Base-by-base conservation (phyloP, 2,797 vertebrate species). In the Schizothorax lantsangensis region DNA sequence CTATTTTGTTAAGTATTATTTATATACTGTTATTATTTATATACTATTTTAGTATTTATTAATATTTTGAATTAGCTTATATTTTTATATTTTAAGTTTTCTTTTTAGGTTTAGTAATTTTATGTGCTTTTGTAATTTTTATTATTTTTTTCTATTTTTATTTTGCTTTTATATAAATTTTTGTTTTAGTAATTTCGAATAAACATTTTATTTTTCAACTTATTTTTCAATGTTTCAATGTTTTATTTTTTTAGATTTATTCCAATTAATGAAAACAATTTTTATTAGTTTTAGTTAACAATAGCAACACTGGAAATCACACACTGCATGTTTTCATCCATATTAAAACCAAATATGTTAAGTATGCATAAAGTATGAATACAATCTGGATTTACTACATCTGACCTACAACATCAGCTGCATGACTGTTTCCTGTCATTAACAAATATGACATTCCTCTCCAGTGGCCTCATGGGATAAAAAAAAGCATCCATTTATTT, bases 221-320 rank as follows among this genome's bases (percentile, higher is more conserved):
- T 43, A 6, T 52, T 47, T 47, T 17, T 6, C 47, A 49, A 17
- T 47, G 52, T 38, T 21, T 69, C 9, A 0, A 23, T 71, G 38
- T 23, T 71, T n/a, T n/a, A n/a, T n/a, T 5, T 71, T 40, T 40
- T 40, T 40, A n/a, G 36, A 9, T 11, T 71, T n/a, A 72, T 43
- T 43, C 40, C 11, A 72, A 43, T 23, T 6, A 71, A 71, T 23
- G 0, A 5, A 69, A 71, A 4, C 0, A 0, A 11, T 2, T 8
- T 4, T 1, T 8, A 15, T 45, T 45, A 8, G 2, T 47, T 75
- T 33, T 52, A 2, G n/a, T 47, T 10, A 47, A 71, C 52, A 8
- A 66, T 30, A 33, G 19, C 8, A 30, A 30, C 26, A 52, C 72
- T 49, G 45, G 45, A 49, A 30, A 19, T 26, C 45, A 9, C 19